Conservation (phyloP, 1,140 invertebrate genomes). For the Hetaerina americana region DNA sequence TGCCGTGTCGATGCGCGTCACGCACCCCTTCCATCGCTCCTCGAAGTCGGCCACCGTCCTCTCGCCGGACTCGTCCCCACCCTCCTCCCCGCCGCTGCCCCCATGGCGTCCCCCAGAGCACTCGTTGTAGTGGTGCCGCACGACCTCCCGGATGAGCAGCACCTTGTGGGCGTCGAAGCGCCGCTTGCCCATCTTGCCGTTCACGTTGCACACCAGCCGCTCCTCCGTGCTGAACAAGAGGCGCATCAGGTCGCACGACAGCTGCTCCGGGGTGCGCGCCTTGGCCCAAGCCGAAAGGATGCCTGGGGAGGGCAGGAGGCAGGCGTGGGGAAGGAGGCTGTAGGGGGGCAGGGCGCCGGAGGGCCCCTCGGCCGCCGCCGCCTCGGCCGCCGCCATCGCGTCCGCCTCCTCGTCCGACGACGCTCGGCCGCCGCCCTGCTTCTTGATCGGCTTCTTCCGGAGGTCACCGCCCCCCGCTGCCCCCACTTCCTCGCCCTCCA, state of each 20-base stretch:
- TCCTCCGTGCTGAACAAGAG: constrained; percentile 35
- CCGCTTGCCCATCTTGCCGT: constrained; percentile 38
- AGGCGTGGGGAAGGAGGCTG: constrained; percentile 34
- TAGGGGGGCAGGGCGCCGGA: constrained; percentile 29
- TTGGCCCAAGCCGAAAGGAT: constrained; percentile 33
- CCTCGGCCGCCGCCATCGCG: background rate
- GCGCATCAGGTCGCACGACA: constrained; percentile 37
- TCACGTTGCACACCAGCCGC: constrained; percentile 35
- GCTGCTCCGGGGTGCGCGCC: constrained; percentile 34
- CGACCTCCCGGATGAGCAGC: constrained; percentile 32
- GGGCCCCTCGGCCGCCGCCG: constrained; percentile 14
- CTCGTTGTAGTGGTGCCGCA: constrained; percentile 21
- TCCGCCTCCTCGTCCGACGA: no score
- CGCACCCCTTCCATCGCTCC: constrained; percentile 36
- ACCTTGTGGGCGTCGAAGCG: constrained; percentile 37
- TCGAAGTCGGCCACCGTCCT: constrained; percentile 27
- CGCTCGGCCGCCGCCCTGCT: no score
- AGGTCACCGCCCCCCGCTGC: background rate
- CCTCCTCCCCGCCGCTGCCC: constrained; percentile 21
- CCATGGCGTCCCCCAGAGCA: constrained; percentile 30
- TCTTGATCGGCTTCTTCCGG: no score
- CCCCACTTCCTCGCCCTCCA: background rate
- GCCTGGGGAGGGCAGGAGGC: constrained; percentile 31
- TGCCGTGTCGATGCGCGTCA: constrained; percentile 38
- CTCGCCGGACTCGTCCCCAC: background rate